Evolutionary conservation across 2,113 vertebrate species (phyloP).

Genomic region (Ceratotherium simum): DNA sequence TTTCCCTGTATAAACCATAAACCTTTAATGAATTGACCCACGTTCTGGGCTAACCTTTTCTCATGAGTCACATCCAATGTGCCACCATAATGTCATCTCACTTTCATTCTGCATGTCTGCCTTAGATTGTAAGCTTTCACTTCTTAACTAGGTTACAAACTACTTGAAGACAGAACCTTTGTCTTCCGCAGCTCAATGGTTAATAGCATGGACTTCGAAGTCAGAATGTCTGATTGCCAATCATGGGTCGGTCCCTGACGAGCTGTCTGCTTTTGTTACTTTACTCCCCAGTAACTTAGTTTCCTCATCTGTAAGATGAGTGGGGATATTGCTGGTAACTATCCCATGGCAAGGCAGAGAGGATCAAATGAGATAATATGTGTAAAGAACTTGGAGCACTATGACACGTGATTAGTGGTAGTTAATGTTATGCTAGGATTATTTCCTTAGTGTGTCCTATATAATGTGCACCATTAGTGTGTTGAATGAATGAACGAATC

Average conservation of each 20-base stretch:
- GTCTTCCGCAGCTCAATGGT: not conserved
- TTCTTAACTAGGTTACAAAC: not conserved
- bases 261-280: not conserved
- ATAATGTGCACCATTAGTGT: not conserved
- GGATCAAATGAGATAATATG: not conserved
- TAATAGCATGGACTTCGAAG: not conserved
- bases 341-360: not conserved
- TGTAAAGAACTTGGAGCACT: not conserved
- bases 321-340: not conserved
- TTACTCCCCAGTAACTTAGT: not conserved
- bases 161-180: not conserved
- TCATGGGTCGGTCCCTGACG: not conserved
- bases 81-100: not conserved
- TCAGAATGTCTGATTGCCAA: not conserved
- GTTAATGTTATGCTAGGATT: not conserved
- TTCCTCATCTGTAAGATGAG: constrained; percentile 35
- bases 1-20: not conserved
- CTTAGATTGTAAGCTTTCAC: not conserved
- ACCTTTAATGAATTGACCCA: not conserved
- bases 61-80: not conserved
- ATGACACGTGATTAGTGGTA: not conserved
- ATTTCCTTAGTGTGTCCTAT: not conserved
- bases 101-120: not conserved
- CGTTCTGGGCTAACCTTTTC: not conserved
- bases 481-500: not conserved